Evolutionary conservation across 2,113 vertebrate species (phyloP), one percentile per base, ranked within the genome.

Genomic region (Microcebus lehilahytsara): DNA sequence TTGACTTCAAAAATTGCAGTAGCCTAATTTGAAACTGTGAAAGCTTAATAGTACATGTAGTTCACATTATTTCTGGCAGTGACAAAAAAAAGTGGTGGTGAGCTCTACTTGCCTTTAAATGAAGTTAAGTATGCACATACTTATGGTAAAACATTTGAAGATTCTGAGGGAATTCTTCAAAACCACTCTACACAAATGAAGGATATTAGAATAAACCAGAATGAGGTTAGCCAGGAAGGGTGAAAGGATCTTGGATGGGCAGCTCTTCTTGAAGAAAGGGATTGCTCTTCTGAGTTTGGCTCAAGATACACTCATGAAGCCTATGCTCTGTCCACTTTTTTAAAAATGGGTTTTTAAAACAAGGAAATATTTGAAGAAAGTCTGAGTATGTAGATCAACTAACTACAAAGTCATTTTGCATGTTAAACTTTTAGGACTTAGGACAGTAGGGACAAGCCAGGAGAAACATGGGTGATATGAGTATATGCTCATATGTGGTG

Each of bases 171-270:
- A 49, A 49, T 96, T 94, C 85, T 96, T 66, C 49, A 74, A 83
- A 74, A 34, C 49, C 64, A 2, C 17, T 51, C 9, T 64, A 34
- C 53, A 37, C 30, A 66, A 32, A 30, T 92, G 62, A 92, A 85
- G 92, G 93, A 13, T 81, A 62, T 89, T 85, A 40, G 77, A 88
- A 34, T 22, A 49, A 92, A 30, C 78, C 93, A 93, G n/a, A 93
- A 37, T 56, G 77, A 85, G 17, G 1, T 85, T 92, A 42, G 40
- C 79, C 66, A 85, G 46, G 34, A 85, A 91, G n/a, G 58, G 37
- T 27, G 27, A 67, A 96, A 85, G 66, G 67, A 8, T 62, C n/a
- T 27, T 23, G 11, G 46, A 74, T 19, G 46, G 32, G 17, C 14
- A 16, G 67, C 30, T 77, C 34, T 71, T 60, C 46, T 17, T 40